These are phyloP conservation scores for Paralichthys olivaceus DNA, from an alignment of 2,113 vertebrate species.

Conservation along the genomic window DNA sequence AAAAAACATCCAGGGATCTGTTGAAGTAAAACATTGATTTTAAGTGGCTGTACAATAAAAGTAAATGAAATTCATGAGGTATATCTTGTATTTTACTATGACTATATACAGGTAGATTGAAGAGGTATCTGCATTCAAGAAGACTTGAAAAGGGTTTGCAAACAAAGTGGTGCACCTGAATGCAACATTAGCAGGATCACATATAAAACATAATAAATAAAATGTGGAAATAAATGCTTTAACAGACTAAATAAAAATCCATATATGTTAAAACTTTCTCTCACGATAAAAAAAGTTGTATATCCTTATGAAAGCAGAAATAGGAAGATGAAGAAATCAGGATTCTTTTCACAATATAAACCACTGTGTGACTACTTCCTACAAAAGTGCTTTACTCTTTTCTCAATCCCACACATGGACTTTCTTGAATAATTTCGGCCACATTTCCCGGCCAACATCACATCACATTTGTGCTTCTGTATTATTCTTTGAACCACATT, in stretches of 20 bases:
- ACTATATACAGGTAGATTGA: constrained; percentile 72
- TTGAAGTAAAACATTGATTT: constrained; percentile 73
- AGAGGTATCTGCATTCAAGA: constrained; percentile 78
- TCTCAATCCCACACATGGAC: no score
- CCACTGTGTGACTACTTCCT: constrained; percentile 9
- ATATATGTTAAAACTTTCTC: constrained; percentile 45
- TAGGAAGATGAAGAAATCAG: constrained; percentile 26
- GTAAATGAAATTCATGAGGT: constrained; percentile 80
- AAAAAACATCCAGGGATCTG: constrained; percentile 74
- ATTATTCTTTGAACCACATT: not conserved
- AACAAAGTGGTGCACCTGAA: constrained; percentile 53
- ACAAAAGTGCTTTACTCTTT: constrained; percentile 1
- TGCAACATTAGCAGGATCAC: constrained; percentile 41
- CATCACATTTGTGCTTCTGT: constrained; percentile 23
- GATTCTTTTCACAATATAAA: constrained; percentile 62
- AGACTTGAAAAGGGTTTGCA: constrained; percentile 39
- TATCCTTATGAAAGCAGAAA: constrained; percentile 32
- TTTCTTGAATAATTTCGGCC: no score
- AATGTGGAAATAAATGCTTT: constrained; percentile 65
- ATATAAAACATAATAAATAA: constrained; percentile 74
- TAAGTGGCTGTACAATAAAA: constrained; percentile 77
- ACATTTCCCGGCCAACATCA: not conserved
- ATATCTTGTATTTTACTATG: constrained; percentile 76
- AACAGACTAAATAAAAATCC: constrained; percentile 61
- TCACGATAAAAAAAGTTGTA: constrained; percentile 46